Conservation (phyloP, 2,888 invertebrate genomes). For the Thereva nobilitata region DNA sequence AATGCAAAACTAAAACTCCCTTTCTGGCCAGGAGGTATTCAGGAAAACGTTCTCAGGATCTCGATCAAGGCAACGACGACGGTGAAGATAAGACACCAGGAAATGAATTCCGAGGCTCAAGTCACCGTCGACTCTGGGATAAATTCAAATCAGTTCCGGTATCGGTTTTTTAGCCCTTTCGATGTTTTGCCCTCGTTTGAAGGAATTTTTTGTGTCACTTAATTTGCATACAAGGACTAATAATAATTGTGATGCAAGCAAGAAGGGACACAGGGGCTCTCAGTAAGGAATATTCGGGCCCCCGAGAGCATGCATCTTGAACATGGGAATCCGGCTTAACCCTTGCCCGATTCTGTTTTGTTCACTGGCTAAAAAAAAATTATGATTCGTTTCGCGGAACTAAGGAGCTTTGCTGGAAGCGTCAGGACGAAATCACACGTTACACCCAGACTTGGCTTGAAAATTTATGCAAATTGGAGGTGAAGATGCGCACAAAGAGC, state of each 20-base stretch:
- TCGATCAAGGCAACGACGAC: neutral
- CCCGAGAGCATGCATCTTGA: neutral
- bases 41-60: neutral
- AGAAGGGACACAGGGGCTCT: conserved; percentile 12
- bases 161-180: conserved; percentile 33
- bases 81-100: conserved; percentile 4
- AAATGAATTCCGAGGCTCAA: neutral
- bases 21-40: neutral
- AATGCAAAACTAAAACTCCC: conserved; percentile 4
- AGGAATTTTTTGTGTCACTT: conserved; percentile 1
- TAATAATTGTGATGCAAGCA: conserved; percentile 37
- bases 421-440: conserved; percentile 24
- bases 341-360: neutral
- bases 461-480: conserved; percentile 39
- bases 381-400: conserved; percentile 19
- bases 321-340: conserved; percentile 5
- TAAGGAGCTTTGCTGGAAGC: conserved; percentile 12
- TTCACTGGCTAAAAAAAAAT: conserved; percentile 2
- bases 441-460: neutral
- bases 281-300: neutral
- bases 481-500: conserved; percentile 36
- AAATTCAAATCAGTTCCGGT: conserved; percentile 40
- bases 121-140: neutral
- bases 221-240: conserved; percentile 39
- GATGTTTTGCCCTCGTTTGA: conserved; percentile 18